Conservation (phyloP, 2,888 invertebrate genomes). For the Leptinotarsa juncta region DNA sequence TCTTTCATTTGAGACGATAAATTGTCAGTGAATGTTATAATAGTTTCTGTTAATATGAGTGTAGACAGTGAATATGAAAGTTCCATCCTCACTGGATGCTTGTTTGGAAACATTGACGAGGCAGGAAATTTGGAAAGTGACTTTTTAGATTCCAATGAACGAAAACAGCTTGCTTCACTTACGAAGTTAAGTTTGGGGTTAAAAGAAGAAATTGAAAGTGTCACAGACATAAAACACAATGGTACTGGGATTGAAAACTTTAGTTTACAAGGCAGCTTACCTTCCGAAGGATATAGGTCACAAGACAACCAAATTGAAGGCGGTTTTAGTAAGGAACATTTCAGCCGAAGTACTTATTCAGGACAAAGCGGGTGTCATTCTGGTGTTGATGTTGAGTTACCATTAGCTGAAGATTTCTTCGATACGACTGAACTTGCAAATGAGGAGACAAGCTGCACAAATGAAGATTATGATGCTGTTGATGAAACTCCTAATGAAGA, state of each 20-base stretch:
- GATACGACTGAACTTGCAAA: slow-evolving; percentile 95
- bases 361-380: slow-evolving; percentile 33
- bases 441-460: slow-evolving; percentile 66
- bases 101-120: slow-evolving; percentile 96
- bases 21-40: not conserved
- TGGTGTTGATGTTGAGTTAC: slow-evolving; percentile 67
- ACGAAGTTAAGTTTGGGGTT: slow-evolving; percentile 79
- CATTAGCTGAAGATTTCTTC: slow-evolving; percentile 89
- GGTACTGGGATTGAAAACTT: slow-evolving; percentile 34
- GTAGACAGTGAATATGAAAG: slow-evolving; percentile 49
- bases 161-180: slow-evolving; percentile 85
- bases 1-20: too few species aligned
- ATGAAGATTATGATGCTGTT: slow-evolving; percentile 73
- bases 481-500: slow-evolving; percentile 73
- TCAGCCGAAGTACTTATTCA: slow-evolving; percentile 12
- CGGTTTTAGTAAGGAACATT: slow-evolving; percentile 22
- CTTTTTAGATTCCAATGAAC: slow-evolving; percentile 86
- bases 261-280: slow-evolving; percentile 18
- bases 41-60: slow-evolving; percentile 34
- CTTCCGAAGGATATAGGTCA: slow-evolving; percentile 27
- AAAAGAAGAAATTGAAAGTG: slow-evolving; percentile 40
- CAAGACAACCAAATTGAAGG: slow-evolving; percentile 14
- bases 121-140: slow-evolving; percentile 90
- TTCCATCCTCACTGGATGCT: slow-evolving; percentile 85
- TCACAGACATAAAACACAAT: slow-evolving; percentile 23